phyloP scores from a whole-genome alignment of 1,140 invertebrate species.

The Neoseiulus cucumeris region DNA sequence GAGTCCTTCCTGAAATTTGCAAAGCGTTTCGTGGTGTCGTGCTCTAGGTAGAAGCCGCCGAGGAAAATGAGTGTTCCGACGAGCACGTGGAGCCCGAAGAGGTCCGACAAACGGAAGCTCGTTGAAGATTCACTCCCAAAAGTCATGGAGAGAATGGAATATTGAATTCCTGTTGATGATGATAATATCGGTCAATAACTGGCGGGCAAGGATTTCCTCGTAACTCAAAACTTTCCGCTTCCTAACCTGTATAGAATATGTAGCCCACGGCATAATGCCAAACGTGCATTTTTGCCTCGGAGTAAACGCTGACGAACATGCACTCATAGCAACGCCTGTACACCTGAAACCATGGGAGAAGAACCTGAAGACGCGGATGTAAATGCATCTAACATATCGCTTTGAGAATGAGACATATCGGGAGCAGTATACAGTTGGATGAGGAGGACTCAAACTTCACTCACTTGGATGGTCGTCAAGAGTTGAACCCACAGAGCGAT shows the following conservation, averaged over 20 bases:
- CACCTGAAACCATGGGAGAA: slow-evolving; percentile 44
- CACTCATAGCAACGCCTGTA: slow-evolving; percentile 50
- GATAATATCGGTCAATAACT: background rate
- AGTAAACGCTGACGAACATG: slow-evolving; percentile 49
- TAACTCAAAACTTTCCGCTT: too few species aligned
- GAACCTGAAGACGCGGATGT: too few species aligned
- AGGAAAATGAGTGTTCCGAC: background rate
- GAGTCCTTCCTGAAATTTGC: background rate
- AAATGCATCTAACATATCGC: too few species aligned
- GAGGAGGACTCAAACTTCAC: too few species aligned
- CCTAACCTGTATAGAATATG: slow-evolving; percentile 45
- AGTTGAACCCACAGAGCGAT: background rate
- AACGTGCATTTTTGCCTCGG: slow-evolving; percentile 53
- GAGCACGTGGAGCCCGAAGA: background rate
- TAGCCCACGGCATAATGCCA: slow-evolving; percentile 50
- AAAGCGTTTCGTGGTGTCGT: background rate
- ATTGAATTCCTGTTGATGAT: background rate
- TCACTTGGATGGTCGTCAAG: background rate
- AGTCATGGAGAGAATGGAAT: background rate
- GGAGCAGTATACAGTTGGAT: too few species aligned
- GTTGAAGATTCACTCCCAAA: background rate
- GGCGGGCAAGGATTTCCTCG: too few species aligned
- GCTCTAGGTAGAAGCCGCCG: background rate
- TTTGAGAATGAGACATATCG: too few species aligned
- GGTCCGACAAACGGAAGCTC: background rate